phyloP scores from a whole-genome alignment of 2,113 vertebrate genomes.

The Ageneiosus marmoratus region DNA sequence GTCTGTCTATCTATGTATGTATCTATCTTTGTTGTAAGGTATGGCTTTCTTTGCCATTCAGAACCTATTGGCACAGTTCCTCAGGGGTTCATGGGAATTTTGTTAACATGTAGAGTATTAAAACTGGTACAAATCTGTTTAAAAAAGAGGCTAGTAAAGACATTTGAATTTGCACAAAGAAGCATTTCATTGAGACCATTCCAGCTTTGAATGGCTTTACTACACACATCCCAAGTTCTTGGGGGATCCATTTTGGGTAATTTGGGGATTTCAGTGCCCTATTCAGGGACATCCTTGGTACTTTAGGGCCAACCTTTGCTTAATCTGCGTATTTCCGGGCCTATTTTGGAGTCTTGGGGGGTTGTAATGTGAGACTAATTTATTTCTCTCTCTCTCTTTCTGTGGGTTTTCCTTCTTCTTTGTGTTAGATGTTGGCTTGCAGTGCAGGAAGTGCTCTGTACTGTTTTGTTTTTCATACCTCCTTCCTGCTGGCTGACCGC shows the following conservation, averaged over 20 bases:
- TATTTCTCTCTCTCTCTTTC: neutral
- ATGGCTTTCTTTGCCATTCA: neutral
- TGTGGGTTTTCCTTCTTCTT: slow-evolving; percentile 1
- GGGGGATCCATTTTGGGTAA: neutral
- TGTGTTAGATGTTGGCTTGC: slow-evolving; percentile 24
- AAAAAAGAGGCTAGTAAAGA: slow-evolving; percentile 41
- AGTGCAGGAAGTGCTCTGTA: slow-evolving; percentile 15
- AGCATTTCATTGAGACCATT: neutral
- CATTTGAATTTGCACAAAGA: slow-evolving; percentile 55
- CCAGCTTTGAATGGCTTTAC: neutral
- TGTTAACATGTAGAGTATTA: neutral
- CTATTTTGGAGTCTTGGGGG: neutral
- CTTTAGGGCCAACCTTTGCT: neutral
- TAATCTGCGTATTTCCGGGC: slow-evolving; percentile 12
- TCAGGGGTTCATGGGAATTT: neutral
- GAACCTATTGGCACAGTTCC: too few species aligned
- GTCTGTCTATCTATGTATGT: too few species aligned
- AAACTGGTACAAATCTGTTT: neutral
- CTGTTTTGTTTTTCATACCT: slow-evolving; percentile 28
- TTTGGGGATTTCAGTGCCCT: neutral
- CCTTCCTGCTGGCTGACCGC: slow-evolving; percentile 24
- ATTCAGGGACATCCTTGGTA: neutral
- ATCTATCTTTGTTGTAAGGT: neutral
- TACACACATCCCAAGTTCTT: neutral
- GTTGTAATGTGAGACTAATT: slow-evolving; percentile 5